Base-by-base conservation (phyloP, 2,888 invertebrate genomes). In the Acronicta leporina region DNA sequence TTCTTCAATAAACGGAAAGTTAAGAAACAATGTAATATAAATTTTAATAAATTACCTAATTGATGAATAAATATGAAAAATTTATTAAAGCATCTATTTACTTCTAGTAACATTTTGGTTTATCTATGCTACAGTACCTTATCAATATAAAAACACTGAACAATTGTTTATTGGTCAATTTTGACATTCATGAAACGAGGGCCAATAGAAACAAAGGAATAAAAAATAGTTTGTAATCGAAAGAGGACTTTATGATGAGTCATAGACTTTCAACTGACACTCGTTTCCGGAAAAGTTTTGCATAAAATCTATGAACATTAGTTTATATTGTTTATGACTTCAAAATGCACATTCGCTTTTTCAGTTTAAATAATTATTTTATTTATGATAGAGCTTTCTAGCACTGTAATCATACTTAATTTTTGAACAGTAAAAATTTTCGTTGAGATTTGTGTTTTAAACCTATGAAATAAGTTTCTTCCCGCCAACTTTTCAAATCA, bases 261-360 rank as follows among this genome's bases (percentile, higher is more conserved):
- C 93, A 93, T 92, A 92, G 89, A 91, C 88, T 89, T 87, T 87
- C 80, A 86, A 82, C 72, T 91, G 94, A 94, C 94, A 94, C 94
- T 92, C 92, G 91, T 92, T 94, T 94, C 94, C 94, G 94, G 94
- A 87, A 87, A 89, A 90, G 85, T 89, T 86, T 85, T 85, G 69
- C 75, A 79, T 83, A 77, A 80, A 86, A 87, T 90, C 87, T 92
- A 89, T 92, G 89, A 75, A 79, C 74, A 66, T 68, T 42, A 45
- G 69, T 85, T 81, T 85, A 79, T 69, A 79, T 89, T 90, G 87
- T 80, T 84, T 89, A 86, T 92, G 89, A 79, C 49, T 63, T 48
- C 20, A 41, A 73, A 74, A 68, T 69, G 66, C 75, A 58, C 14
- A 71, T 63, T 70, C 5, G 14, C 15, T 46, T 63, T 53, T 53